A percentile compares a stretch with the other conserved stretches of the same genome.
Conservation (phyloP, 2,797 vertebrate species). For the Acanthornis magna region DNA sequence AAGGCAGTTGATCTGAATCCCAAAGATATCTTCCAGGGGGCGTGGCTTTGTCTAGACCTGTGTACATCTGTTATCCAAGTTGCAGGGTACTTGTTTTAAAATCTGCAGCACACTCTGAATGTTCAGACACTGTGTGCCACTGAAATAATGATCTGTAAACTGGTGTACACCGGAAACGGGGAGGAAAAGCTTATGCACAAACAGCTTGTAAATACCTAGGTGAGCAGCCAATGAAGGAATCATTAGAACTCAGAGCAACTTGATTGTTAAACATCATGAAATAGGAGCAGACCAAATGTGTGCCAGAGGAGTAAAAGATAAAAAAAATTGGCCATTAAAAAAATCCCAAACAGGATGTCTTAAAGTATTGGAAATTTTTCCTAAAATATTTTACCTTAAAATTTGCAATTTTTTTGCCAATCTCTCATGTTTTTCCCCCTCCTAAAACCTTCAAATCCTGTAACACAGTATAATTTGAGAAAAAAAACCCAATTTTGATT, state of each 20-base stretch:
- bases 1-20: not conserved
- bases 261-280: not conserved
- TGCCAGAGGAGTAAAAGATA: not conserved
- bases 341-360: not conserved
- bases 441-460: not conserved
- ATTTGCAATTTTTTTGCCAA: not conserved
- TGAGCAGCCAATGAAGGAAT: not conserved
- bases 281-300: not conserved
- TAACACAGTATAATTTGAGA: not conserved
- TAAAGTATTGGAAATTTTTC: not conserved
- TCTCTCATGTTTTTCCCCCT: not conserved
- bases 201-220: not conserved
- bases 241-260: not conserved
- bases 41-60: not conserved
- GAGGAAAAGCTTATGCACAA: not conserved
- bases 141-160: not conserved
- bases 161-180: rapidly evolving
- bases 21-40: not conserved
- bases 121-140: not conserved
- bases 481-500: not conserved
- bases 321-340: not conserved
- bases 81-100: not conserved
- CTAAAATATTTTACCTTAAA: not conserved
- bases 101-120: not conserved
- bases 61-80: not conserved